Percentiles rank a stretch among this genome's conserved stretches.
Evolutionary conservation across 2,888 invertebrate genomes (phyloP).

Genomic region (Volucella inflata): DNA sequence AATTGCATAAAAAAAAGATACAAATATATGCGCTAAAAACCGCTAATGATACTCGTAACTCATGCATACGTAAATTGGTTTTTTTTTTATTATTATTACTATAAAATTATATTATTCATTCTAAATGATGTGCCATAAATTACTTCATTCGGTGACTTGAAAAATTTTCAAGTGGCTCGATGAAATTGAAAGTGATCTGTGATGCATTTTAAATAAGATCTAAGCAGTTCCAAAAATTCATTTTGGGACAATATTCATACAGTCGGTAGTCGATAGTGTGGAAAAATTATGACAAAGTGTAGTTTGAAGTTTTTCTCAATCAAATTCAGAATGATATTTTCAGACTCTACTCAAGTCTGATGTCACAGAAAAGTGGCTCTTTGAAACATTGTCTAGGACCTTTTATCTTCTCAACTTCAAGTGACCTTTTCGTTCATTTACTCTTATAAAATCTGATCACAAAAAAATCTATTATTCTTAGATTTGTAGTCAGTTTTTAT

Average conservation of each 20-base stretch:
- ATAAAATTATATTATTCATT: conserved; percentile 7
- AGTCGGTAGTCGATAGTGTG: too few relatives aligned
- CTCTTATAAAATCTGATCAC: not conserved
- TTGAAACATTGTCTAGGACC: too few relatives aligned
- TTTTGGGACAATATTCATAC: too few relatives aligned
- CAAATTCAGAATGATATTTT: too few relatives aligned
- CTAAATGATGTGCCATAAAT: conserved; percentile 34
- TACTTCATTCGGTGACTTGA: not conserved
- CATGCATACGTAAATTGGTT: not conserved
- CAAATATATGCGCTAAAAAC: not conserved
- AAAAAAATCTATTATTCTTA: not conserved
- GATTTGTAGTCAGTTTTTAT: conserved; percentile 11
- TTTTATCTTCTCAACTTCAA: not conserved
- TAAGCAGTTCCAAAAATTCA: too few relatives aligned
- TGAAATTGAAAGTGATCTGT: too few relatives aligned
- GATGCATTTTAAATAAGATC: too few relatives aligned
- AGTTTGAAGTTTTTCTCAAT: too few relatives aligned
- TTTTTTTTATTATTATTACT: conserved; percentile 22
- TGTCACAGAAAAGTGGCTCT: too few relatives aligned
- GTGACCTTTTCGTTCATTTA: not conserved
- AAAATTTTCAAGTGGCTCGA: too few relatives aligned
- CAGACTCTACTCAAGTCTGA: too few relatives aligned
- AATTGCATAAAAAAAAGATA: not conserved
- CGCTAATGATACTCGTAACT: not conserved
- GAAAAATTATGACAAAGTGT: too few relatives aligned